Percentiles rank a stretch among this genome's conserved stretches.
phyloP scores from a whole-genome alignment of 2,797 vertebrate genomes.

The Xenentodon cancila region DNA sequence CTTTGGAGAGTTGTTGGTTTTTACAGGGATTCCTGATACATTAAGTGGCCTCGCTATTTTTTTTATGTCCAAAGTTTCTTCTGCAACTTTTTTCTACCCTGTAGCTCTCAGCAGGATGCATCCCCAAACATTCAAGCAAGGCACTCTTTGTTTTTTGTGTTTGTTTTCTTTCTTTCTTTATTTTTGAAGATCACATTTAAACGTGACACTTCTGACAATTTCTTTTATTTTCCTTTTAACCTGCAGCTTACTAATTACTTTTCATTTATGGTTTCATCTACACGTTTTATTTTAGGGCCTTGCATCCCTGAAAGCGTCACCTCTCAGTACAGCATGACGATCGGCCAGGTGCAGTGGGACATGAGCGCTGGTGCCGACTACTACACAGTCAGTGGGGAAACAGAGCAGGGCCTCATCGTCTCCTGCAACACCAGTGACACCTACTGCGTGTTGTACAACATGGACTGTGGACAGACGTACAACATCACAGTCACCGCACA shows the following conservation, averaged over 20 bases:
- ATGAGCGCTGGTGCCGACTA: constrained; percentile 51
- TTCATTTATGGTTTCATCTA: not conserved
- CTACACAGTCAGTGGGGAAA: constrained; percentile 68
- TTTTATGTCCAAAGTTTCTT: not conserved
- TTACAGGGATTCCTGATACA: not conserved
- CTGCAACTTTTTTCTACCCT: not conserved
- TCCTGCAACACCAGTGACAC: constrained; percentile 71
- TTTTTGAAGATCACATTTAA: too few species aligned
- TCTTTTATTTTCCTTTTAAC: not conserved
- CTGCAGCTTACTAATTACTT: too few species aligned
- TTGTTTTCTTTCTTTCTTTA: too few species aligned
- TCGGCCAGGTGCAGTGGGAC: constrained; percentile 79
- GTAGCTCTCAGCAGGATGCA: too few species aligned
- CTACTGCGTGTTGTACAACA: constrained; percentile 64
- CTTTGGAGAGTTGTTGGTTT: too few species aligned
- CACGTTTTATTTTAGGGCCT: constrained; percentile 62
- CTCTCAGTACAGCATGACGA: constrained; percentile 58
- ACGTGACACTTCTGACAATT: too few species aligned
- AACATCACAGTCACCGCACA: constrained; percentile 69
- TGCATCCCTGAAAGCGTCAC: constrained; percentile 70
- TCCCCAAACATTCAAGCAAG: too few species aligned
- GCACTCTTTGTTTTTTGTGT: not conserved
- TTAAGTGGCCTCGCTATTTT: not conserved
- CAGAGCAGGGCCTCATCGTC: constrained; percentile 59
- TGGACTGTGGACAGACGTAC: constrained; percentile 79